These are phyloP conservation scores for Triplophysa dalaica DNA, from an alignment of 2,113 vertebrate genomes.

Conservation along the genomic window DNA sequence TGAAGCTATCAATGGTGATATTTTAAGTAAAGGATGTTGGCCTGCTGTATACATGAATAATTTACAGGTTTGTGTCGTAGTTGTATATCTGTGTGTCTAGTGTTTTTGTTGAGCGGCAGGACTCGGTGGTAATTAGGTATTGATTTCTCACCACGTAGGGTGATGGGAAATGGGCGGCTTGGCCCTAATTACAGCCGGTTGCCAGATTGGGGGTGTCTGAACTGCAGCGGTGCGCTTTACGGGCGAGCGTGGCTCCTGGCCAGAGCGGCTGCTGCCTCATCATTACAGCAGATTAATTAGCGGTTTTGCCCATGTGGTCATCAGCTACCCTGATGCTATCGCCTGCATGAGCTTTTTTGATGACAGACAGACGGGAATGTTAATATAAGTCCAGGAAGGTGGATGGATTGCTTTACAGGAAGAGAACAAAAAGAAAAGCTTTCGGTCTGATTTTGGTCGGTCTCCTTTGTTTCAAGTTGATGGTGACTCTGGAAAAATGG, in stretches of 20 bases:
- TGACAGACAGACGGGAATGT: neutral
- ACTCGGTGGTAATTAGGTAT: slow-evolving; percentile 58
- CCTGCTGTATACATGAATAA: no score
- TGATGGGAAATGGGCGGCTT: slow-evolving; percentile 52
- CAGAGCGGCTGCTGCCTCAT: slow-evolving; percentile 33
- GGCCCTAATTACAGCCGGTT: slow-evolving; percentile 49
- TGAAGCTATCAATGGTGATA: no score
- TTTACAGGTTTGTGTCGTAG: no score
- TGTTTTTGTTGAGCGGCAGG: slow-evolving; percentile 6
- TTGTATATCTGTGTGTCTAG: slow-evolving; percentile 19
- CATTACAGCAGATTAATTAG: slow-evolving; percentile 46
- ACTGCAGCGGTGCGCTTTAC: slow-evolving; percentile 32
- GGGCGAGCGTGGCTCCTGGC: slow-evolving; percentile 5
- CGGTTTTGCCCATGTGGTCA: slow-evolving; percentile 6
- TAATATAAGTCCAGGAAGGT: neutral
- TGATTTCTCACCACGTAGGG: slow-evolving; percentile 48
- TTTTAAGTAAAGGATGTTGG: no score
- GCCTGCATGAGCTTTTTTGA: slow-evolving; percentile 22
- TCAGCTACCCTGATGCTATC: slow-evolving; percentile 23
- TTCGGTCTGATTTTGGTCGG: no score
- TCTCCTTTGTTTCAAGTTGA: neutral
- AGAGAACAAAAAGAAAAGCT: neutral
- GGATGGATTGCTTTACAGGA: neutral
- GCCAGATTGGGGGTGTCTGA: slow-evolving; percentile 38
- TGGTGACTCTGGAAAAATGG: neutral